Conservation (phyloP, 2,888 invertebrate genomes). For the Dione vanillae region DNA sequence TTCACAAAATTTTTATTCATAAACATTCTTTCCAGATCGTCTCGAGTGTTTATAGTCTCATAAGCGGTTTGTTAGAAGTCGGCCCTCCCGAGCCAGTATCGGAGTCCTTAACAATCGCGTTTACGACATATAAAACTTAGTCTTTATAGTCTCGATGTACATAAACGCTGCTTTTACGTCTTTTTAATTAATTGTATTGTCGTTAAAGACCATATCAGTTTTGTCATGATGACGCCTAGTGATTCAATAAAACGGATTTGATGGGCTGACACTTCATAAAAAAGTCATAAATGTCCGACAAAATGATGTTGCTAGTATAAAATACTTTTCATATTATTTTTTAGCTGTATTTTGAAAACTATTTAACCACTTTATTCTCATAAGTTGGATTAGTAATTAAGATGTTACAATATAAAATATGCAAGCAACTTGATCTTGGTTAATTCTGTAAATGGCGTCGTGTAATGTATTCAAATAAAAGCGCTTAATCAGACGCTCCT, state of each 20-base stretch:
- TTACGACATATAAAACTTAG: slow-evolving; percentile 85
- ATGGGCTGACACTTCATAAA: slow-evolving; percentile 74
- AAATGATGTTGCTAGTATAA: slow-evolving; percentile 39
- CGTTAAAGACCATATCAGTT: slow-evolving; percentile 81
- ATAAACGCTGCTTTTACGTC: slow-evolving; percentile 83
- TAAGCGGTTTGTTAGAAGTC: slow-evolving; percentile 54
- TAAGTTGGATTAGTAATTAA: background rate
- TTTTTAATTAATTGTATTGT: slow-evolving; percentile 83
- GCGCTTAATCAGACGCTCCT: slow-evolving; percentile 52
- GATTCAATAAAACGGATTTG: slow-evolving; percentile 78
- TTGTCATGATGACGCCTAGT: slow-evolving; percentile 75
- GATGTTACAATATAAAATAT: slow-evolving; percentile 46
- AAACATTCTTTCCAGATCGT: slow-evolving; percentile 48
- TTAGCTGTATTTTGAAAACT: slow-evolving; percentile 42
- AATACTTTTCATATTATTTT: slow-evolving; percentile 31
- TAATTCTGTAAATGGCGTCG: slow-evolving; percentile 59
- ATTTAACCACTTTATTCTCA: background rate
- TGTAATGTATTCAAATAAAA: slow-evolving; percentile 53
- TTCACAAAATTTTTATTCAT: slow-evolving; percentile 33
- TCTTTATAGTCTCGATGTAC: slow-evolving; percentile 81
- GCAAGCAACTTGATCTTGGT: slow-evolving; percentile 55
- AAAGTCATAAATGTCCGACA: slow-evolving; percentile 46
- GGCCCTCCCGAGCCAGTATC: slow-evolving; percentile 58
- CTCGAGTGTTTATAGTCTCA: slow-evolving; percentile 57
- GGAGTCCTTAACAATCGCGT: slow-evolving; percentile 80